Percentiles rank a stretch among this genome's conserved stretches.
Conservation (phyloP, 2,113 vertebrate species). For the Butorides virescens region DNA sequence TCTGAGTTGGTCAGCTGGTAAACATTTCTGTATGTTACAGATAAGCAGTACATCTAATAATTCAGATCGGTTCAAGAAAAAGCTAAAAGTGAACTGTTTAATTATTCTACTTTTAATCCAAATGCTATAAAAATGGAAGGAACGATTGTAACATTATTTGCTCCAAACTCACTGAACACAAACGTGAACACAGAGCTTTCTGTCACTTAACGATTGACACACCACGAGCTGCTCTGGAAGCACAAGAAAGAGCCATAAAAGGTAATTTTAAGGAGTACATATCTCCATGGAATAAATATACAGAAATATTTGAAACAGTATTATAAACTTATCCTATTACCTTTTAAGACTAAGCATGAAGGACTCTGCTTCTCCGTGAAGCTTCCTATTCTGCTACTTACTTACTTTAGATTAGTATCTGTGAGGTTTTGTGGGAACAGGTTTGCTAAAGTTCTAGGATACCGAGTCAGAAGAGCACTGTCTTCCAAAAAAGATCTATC, state of each 20-base stretch:
- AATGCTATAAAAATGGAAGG: neutral
- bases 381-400: neutral
- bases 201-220: neutral
- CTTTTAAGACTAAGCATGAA: neutral
- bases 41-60: neutral
- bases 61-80: neutral
- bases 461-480: neutral
- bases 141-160: neutral
- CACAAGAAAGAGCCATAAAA: neutral
- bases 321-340: neutral
- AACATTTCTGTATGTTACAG: neutral
- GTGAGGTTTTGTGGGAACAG: neutral
- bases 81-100: neutral
- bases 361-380: neutral
- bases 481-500: neutral
- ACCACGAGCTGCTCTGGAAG: neutral
- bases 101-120: neutral
- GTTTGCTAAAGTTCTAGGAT: neutral
- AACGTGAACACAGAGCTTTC: neutral
- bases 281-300: neutral
- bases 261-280: neutral
- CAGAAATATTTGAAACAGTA: neutral
- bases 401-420: neutral
- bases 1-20: neutral
- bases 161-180: neutral